These are phyloP conservation scores for Pseudomyrmex flavicornis DNA, from an alignment of 1,140 invertebrate genomes.

Conservation along the genomic window DNA sequence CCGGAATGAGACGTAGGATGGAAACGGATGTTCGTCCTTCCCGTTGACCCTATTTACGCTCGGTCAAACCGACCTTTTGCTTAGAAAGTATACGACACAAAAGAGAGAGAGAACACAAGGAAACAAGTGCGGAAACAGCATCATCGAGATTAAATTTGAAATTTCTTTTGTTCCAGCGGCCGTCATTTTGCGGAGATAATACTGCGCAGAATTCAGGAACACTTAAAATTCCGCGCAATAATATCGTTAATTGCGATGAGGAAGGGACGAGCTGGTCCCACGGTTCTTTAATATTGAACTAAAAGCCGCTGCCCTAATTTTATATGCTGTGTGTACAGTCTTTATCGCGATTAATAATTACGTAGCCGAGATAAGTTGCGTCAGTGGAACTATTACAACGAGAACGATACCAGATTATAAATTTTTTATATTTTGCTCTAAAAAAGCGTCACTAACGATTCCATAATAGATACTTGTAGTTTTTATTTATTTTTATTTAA, in stretches of 20 bases:
- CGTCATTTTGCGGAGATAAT: neutral
- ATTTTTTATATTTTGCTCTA: neutral
- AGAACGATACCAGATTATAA: neutral
- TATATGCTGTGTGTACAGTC: too few relatives aligned
- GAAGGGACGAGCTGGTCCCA: too few relatives aligned
- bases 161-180: neutral
- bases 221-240: neutral
- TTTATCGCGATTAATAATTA: slow-evolving; percentile 8
- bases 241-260: neutral
- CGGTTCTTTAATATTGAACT: neutral
- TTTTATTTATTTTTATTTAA: neutral
- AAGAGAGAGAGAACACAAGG: neutral
- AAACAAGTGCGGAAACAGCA: slow-evolving; percentile 3
- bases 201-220: neutral
- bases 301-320: slow-evolving; percentile 1
- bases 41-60: slow-evolving; percentile 51
- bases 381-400: neutral
- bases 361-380: neutral
- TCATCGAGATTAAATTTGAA: slow-evolving; percentile 44
- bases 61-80: slow-evolving; percentile 37
- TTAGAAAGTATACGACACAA: slow-evolving; percentile 37
- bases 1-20: slow-evolving; percentile 37
- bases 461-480: too few relatives aligned
- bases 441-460: neutral
- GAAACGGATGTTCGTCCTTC: slow-evolving; percentile 36